phyloP scores from a whole-genome alignment of 2,113 vertebrate species.

The Rhagologus leucostigma region DNA sequence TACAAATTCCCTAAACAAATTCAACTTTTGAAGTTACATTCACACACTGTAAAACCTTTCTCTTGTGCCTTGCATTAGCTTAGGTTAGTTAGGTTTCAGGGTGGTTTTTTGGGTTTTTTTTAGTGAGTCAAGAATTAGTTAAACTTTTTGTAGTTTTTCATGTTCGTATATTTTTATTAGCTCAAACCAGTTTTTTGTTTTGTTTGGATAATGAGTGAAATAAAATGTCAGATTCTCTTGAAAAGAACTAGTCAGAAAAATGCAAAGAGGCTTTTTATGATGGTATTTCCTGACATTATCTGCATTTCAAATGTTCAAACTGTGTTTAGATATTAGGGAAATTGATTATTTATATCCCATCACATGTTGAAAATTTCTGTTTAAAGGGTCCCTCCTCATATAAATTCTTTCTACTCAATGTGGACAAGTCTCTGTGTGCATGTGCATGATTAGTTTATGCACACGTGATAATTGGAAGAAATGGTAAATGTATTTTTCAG shows the following conservation, averaged over 20 bases:
- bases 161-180: not conserved
- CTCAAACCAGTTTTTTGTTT: not conserved
- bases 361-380: not conserved
- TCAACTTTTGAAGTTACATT: slow-evolving; percentile 35
- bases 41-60: not conserved
- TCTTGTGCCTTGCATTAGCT: not conserved
- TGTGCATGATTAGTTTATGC: not conserved
- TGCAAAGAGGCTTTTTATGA: not conserved
- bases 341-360: not conserved
- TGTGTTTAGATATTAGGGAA: not conserved
- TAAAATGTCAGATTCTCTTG: not conserved
- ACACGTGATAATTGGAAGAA: not conserved
- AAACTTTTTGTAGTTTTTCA: not conserved
- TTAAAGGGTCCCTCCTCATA: not conserved
- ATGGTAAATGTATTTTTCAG: not conserved
- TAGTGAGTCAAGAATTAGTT: not conserved
- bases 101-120: not conserved
- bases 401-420: not conserved
- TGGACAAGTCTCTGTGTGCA: not conserved
- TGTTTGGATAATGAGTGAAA: not conserved
- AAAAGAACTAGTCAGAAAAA: not conserved
- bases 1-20: slow-evolving; percentile 72
- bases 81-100: not conserved
- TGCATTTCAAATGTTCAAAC: not conserved
- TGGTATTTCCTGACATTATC: not conserved